Base-by-base conservation (phyloP, 1,140 invertebrate genomes). In the Bombus terrestris region DNA sequence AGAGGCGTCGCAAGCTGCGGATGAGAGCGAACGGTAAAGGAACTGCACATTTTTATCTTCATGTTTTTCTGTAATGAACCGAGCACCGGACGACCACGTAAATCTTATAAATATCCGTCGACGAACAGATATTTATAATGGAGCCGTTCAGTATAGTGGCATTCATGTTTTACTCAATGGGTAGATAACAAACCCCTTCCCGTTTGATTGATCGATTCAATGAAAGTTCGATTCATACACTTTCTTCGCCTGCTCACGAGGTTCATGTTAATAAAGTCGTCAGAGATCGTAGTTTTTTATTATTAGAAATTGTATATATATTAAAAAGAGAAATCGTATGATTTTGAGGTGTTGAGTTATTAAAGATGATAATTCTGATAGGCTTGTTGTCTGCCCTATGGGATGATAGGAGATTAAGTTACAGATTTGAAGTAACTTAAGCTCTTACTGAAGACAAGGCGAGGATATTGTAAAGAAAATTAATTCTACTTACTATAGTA, bases 1-100 rank as follows among this genome's bases (percentile, higher is more conserved):
- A 89, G 99, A 99, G 96, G 99, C 99, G 92, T 99, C 99, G 90
- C 98, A 99, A 96, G 98, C 99, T 92, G 99, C 99, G 93, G 99
- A 99, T 97, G 99, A 99, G 96, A 99, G 98, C 94, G 99, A 99
- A 98, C 98, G 99, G 99, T 99, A 97, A 96, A 97, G 95, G 77
- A 82, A 79, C 79, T 37, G 59, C 80, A 82, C 64, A 47, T 81
- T 80, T 80, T 78, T 81, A 79, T 28, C 57, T 53, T 53, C 18
- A 72, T 43, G 75, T 79, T 81, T 85, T 39, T 10, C 32, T 13
- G 15, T 35, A 59, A 81, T 57, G n/a, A 85, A n/a, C 32, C 28
- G 75, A 85, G n/a, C 35, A 71, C 32, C 57, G 76, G 32, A 81
- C 84, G 79, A 10, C 57, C 59, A 69, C 84, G 79, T 74, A 81